These are phyloP conservation scores for Sturnus vulgaris DNA, from an alignment of 2,113 vertebrate species.

Conservation along the genomic window DNA sequence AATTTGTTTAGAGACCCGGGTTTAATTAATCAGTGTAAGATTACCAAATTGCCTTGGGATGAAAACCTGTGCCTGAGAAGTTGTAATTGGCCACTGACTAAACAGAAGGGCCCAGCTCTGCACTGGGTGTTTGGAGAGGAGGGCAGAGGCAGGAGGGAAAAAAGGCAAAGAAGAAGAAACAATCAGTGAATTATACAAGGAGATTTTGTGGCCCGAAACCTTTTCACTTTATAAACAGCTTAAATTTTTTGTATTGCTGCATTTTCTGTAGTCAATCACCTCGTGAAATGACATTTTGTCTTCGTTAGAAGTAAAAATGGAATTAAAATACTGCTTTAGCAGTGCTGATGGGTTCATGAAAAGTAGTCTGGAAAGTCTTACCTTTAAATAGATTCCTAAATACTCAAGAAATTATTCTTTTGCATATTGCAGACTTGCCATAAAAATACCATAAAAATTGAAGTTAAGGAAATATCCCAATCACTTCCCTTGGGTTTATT, in stretches of 20 bases:
- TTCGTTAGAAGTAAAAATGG: neutral
- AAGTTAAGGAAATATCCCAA: neutral
- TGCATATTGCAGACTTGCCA: neutral
- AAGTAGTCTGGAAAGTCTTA: neutral
- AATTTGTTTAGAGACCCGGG: neutral
- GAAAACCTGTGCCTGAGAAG: neutral
- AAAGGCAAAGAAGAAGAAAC: neutral
- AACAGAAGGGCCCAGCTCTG: neutral
- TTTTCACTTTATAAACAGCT: neutral
- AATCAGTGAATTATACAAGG: neutral
- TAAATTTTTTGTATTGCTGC: neutral
- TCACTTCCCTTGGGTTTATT: neutral
- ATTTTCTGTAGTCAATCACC: neutral
- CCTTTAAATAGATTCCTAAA: neutral
- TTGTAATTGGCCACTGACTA: constrained; percentile 2
- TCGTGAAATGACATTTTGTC: neutral
- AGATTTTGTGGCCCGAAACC: neutral
- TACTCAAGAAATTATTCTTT: neutral
- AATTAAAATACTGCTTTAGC: neutral
- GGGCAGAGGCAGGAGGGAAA: neutral
- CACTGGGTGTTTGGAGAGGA: neutral
- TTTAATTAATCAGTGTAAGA: constrained; percentile 44
- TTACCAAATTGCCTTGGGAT: neutral
- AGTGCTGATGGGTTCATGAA: neutral
- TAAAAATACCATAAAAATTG: neutral